Conservation (phyloP, 2,888 invertebrate species). For the Nezara viridula region DNA sequence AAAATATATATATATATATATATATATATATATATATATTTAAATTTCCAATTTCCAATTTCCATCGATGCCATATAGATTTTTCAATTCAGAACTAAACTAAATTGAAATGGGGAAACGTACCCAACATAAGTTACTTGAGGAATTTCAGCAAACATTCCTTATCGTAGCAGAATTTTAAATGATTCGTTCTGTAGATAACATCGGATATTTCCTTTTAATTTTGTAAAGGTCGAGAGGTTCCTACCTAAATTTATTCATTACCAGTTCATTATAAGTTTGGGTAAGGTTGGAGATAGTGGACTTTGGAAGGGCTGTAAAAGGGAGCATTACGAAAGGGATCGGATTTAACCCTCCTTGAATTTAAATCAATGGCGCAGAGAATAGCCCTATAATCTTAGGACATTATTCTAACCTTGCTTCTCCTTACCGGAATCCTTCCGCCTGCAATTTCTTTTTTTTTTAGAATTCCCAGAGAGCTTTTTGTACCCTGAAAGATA, state of each 20-base stretch:
- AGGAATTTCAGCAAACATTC: background rate
- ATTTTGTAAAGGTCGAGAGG: background rate
- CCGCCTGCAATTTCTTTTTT: background rate
- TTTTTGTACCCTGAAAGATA: background rate
- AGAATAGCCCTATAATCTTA: slow-evolving; percentile 31
- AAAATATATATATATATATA: no score
- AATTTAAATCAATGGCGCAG: slow-evolving; percentile 22
- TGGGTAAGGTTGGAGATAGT: background rate
- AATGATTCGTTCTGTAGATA: background rate
- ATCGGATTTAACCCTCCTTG: slow-evolving; percentile 24
- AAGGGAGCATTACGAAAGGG: background rate
- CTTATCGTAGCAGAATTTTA: background rate
- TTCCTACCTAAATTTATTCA: background rate
- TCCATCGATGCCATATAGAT: no score
- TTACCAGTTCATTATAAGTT: slow-evolving; percentile 13
- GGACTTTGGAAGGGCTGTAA: background rate
- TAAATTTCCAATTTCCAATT: no score
- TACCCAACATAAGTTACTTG: no score
- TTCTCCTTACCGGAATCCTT: background rate
- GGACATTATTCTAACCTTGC: slow-evolving; percentile 28
- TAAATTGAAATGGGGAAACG: no score
- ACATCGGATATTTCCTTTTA: background rate
- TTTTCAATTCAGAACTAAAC: no score
- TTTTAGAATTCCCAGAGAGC: background rate
- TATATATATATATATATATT: no score